Conservation (phyloP, 2,797 vertebrate species). For the Gadopsis marmoratus region DNA sequence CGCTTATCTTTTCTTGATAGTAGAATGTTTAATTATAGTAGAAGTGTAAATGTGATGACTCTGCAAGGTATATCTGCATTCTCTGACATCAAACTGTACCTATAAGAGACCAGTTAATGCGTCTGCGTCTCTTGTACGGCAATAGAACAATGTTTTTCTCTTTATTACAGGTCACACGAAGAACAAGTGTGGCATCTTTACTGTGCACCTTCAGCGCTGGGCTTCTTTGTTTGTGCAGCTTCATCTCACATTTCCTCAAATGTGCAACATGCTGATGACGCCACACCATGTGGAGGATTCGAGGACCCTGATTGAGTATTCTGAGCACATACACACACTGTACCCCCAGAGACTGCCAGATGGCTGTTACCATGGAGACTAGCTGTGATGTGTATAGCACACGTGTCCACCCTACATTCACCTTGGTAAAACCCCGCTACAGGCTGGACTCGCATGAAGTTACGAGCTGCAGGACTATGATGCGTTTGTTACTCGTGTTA, state of each 20-base stretch:
- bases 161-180: conserved; percentile 9
- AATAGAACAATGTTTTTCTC: background rate
- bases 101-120: background rate
- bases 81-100: conserved; percentile 24
- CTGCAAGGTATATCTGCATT: background rate
- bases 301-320: conserved; percentile 68
- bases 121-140: conserved; percentile 1
- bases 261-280: conserved; percentile 53
- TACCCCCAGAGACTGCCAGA: conserved; percentile 54
- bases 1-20: conserved; percentile 7
- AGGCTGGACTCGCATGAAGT: conserved; percentile 34
- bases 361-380: conserved; percentile 82
- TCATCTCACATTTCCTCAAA: conserved; percentile 58
- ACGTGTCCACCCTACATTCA: conserved; percentile 61
- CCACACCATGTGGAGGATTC: conserved; percentile 44
- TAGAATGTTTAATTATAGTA: background rate
- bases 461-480: conserved; percentile 5
- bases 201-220: background rate
- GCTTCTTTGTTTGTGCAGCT: background rate
- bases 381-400: conserved; percentile 61
- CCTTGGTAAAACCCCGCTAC: conserved; percentile 48
- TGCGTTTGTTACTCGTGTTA: conserved; percentile 4
- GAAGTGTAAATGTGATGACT: background rate
- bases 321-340: conserved; percentile 2
- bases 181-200: conserved; percentile 34